Evolutionary conservation across 2,888 invertebrate species (phyloP), one percentile per base, ranked within the genome.

Genomic region (Eurytoma californica): DNA sequence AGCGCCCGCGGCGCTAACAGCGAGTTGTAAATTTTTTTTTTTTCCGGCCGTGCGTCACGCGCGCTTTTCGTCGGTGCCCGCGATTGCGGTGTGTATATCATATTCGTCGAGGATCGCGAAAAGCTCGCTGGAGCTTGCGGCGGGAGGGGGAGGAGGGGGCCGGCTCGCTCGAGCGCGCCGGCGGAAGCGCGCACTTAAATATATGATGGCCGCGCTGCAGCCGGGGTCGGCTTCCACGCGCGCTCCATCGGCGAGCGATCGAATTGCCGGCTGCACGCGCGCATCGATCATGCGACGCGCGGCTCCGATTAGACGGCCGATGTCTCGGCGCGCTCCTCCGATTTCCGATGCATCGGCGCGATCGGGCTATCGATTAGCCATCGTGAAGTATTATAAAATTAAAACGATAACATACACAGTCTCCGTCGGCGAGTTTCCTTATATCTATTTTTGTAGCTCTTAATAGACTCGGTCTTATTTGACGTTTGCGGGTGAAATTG

Each of bases 181-280:
- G 20, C 70, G 77, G 79, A 79, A 79, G 73, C 65, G 63, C 47
- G 73, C 73, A 73, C 73, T 74, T 74, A 79, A 79, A 79, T 69
- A 79, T 74, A 74, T 69, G 69, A 79, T 74, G 79, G n/a, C 30
- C 60, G 28, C 30, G 9, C 24, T 24, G 53, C 20, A 18, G 16
- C 51, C 39, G 53, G 47, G 61, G 57, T 72, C 51, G 47, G 14
- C 39, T 51, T 39, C 9, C 39, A 66, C n/a, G n/a, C 18, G 49
- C 49, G 14, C 18, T 18, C 24, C 20, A 7, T 55, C 28, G 28
- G 9, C 49, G 51, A 47, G 16, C 68, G 63, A 63, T 63, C 67
- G 67, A 75, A 75, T 49, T 13, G 28, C 16, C 28, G 28, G 13
- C 60, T 7, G 20, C 39, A 9, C 3, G 30, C 28, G 24, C 14